Percentiles rank a stretch among this genome's conserved stretches.
phyloP scores from a whole-genome alignment of 1,140 invertebrate genomes.

The Phortica variegata region DNA sequence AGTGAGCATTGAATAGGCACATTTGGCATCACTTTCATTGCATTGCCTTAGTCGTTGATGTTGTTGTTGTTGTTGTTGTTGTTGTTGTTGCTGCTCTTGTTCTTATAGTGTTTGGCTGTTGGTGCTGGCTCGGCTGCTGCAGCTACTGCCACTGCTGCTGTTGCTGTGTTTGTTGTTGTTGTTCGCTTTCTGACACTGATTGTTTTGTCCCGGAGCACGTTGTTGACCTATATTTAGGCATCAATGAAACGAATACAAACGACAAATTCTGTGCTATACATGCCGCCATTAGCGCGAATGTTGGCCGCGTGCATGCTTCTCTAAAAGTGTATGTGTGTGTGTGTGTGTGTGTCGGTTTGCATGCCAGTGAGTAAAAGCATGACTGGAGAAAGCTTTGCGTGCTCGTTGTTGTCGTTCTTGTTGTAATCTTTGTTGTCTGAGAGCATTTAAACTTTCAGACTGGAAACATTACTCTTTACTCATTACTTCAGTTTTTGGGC shows the following conservation, averaged over 20 bases:
- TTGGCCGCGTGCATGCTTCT: too few species aligned
- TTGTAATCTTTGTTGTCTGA: too few species aligned
- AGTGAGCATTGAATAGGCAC: too few species aligned
- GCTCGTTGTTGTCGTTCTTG: too few species aligned
- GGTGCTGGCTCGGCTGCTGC: background rate
- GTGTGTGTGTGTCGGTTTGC: background rate
- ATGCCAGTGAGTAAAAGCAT: constrained; percentile 26
- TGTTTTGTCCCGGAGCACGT: constrained; percentile 24
- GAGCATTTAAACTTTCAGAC: too few species aligned
- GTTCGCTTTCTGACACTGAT: background rate
- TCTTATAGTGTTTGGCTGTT: constrained; percentile 1
- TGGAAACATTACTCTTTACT: too few species aligned
- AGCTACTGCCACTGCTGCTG: constrained; percentile 8
- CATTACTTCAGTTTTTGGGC: too few species aligned
- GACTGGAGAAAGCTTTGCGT: constrained; percentile 14
- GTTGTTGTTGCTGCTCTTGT: constrained; percentile 17
- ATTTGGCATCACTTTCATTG: constrained; percentile 22
- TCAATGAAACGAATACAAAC: constrained; percentile 44
- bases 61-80: constrained; percentile 25
- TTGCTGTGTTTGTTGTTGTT: constrained; percentile 9
- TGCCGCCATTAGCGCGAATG: too few species aligned
- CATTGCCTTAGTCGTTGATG: background rate
- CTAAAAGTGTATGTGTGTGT: too few species aligned
- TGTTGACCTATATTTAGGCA: constrained; percentile 56
- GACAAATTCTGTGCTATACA: constrained; percentile 1